phyloP scores from a whole-genome alignment of 2,888 invertebrate genomes.

The Geophilus truncorum region DNA sequence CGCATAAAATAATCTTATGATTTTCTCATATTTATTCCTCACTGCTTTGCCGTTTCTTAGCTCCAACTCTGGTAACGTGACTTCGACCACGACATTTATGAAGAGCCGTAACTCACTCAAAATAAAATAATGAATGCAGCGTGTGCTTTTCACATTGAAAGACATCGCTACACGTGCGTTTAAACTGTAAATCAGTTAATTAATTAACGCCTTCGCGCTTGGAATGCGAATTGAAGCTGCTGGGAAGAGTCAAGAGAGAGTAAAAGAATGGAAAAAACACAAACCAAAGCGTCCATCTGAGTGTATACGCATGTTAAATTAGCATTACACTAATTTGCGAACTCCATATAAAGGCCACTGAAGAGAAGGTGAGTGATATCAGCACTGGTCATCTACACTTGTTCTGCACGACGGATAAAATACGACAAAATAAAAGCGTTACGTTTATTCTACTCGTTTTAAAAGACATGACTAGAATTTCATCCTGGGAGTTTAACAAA shows the following conservation, averaged over 20 bases:
- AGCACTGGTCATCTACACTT: conserved; percentile 9
- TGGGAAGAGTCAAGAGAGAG: background rate
- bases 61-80: conserved; percentile 4
- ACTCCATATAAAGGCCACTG: conserved; percentile 20
- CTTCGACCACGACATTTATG: background rate
- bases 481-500: background rate
- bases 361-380: conserved; percentile 20
- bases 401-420: conserved; percentile 7
- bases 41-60: background rate
- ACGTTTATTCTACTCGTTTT: conserved; percentile 11
- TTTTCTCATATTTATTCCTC: background rate
- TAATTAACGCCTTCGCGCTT: background rate
- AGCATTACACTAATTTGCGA: conserved; percentile 22
- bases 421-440: conserved; percentile 19
- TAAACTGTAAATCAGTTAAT: conserved; percentile 7
- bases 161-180: background rate
- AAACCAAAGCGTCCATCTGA: background rate
- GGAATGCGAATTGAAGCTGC: background rate
- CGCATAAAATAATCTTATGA: background rate
- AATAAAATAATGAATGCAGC: background rate
- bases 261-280: background rate
- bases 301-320: conserved; percentile 23
- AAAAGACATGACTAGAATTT: conserved; percentile 11
- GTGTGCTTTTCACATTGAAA: background rate
- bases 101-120: background rate